These are phyloP conservation scores for Tinamus guttatus DNA, from an alignment of 2,113 vertebrate genomes.

Conservation along the genomic window DNA sequence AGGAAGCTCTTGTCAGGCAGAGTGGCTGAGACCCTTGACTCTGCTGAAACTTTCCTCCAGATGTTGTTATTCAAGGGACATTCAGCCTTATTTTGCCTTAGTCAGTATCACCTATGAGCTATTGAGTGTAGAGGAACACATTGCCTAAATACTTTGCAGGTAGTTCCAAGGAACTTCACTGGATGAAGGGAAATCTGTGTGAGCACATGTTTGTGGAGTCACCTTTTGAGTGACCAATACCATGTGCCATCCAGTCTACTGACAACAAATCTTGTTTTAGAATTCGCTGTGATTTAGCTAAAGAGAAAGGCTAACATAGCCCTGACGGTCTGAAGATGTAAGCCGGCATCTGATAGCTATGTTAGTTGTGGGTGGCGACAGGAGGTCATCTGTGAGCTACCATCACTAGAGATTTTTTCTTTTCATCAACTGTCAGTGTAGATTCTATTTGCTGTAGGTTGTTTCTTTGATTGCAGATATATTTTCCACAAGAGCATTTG, in stretches of 20 bases:
- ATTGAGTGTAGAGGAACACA: fast-evolving
- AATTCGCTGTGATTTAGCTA: background rate
- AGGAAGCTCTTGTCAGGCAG: background rate
- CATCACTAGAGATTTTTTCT: background rate
- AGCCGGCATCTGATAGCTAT: background rate
- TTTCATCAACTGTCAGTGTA: background rate
- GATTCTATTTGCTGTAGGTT: background rate
- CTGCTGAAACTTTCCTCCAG: background rate
- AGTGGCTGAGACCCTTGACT: background rate
- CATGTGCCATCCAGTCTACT: background rate
- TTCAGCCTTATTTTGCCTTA: background rate
- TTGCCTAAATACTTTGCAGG: background rate
- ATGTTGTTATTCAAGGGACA: background rate
- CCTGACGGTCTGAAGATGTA: background rate
- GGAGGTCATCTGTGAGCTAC: background rate
- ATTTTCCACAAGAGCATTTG: background rate
- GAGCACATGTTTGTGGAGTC: background rate
- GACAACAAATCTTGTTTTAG: background rate
- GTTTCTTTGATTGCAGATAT: background rate
- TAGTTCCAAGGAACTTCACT: background rate
- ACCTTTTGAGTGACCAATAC: background rate
- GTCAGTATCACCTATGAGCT: background rate
- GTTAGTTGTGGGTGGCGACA: background rate
- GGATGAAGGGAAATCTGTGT: background rate
- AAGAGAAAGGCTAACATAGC: background rate